Percentiles rank a stretch among this genome's conserved stretches.
phyloP scores from a whole-genome alignment of 2,113 vertebrate genomes.

The Callipepla squamata region DNA sequence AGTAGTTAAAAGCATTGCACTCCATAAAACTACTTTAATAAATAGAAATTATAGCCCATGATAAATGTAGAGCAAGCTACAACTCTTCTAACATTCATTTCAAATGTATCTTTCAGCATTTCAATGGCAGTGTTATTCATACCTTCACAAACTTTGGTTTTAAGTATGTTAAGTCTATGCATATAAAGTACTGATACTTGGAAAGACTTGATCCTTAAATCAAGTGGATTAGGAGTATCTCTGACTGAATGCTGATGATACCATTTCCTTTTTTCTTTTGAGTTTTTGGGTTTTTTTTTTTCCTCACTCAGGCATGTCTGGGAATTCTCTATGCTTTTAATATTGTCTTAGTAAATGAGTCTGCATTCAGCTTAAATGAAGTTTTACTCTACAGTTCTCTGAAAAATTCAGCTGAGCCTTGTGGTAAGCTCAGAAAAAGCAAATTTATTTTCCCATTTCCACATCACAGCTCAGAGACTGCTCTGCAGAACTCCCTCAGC shows the following conservation, averaged over 20 bases:
- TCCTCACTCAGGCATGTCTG: neutral
- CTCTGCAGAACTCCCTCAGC: neutral
- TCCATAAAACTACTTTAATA: neutral
- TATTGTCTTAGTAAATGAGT: neutral
- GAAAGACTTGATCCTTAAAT: conserved; percentile 3
- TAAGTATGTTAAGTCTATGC: neutral
- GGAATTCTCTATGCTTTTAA: neutral
- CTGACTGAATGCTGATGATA: conserved; percentile 22
- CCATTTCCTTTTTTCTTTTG: neutral
- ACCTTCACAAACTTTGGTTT: neutral
- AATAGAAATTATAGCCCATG: neutral
- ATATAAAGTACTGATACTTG: neutral
- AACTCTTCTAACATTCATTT: neutral
- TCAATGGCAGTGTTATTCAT: neutral
- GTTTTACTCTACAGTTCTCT: neutral
- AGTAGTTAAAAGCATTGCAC: neutral
- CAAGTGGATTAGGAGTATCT: conserved; percentile 1
- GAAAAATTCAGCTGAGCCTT: neutral
- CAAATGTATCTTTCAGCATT: neutral
- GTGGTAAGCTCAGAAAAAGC: neutral
- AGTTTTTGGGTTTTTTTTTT: neutral
- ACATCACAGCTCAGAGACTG: neutral
- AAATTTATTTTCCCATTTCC: neutral
- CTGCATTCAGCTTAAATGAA: neutral
- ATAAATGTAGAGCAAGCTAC: neutral